Base-by-base conservation (phyloP, 2,888 invertebrate species). In the Mystacides longicornis region DNA sequence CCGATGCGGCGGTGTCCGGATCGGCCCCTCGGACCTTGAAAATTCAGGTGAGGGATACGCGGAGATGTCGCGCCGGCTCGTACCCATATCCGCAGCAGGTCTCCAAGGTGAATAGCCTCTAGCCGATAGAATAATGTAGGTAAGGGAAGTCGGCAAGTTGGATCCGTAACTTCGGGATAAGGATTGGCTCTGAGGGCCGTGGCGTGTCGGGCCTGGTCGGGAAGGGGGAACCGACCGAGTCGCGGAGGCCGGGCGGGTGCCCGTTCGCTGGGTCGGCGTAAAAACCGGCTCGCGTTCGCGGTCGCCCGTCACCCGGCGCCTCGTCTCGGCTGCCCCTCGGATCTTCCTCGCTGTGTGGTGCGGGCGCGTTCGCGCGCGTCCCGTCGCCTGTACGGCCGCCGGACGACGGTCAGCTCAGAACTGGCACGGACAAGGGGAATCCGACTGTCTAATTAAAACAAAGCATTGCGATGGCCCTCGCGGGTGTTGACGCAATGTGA, bases 11-110 rank as follows among this genome's bases (percentile, higher is more conserved):
- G 70, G 72, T 70, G 72, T 72, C 71, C 68, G 68, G 69, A 71
- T 69, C 65, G 67, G 69, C 68, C 68, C 68, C 68, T 68, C 69
- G 70, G 68, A 69, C 71, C 69, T 70, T 68, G 67, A 67, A 68
- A 67, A 67, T 67, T 65, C 64, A 64, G 63, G 65, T 64, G 65
- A 66, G 65, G 65, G 65, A 64, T 64, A 64, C 65, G 65, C 62
- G 63, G 63, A 63, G 63, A 56, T 59, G 58, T 61, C 58, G 58
- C 60, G 63, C 62, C 63, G 59, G 59, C 54, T 77, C 81, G 81
- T 83, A 82, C 82, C 81, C 77, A 82, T 81, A 82, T 81, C 82
- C 81, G 82, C 82, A 84, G 79, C 83, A 83, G 84, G 83, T 85
- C 81, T 84, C 82, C 82, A 80, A 83, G 82, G 81, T 81, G 74